Evolutionary conservation across 1,140 invertebrate genomes (phyloP).

Genomic region (Pogonognathellus flavescens): DNA sequence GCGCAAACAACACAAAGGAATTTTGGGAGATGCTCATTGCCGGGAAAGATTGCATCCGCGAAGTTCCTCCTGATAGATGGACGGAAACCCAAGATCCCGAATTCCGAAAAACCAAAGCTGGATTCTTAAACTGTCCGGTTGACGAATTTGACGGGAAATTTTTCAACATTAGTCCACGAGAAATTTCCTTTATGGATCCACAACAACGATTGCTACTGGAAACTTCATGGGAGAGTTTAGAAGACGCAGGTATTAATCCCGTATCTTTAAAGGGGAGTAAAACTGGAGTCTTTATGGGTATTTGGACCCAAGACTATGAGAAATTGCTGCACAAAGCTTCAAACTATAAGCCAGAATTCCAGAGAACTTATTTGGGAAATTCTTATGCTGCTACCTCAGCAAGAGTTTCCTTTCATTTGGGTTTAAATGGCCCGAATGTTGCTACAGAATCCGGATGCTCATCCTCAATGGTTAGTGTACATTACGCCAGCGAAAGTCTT

Average conservation of each 20-base stretch:
- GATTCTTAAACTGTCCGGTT: constrained; percentile 56
- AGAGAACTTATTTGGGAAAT: constrained; percentile 59
- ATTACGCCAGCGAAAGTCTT: constrained; percentile 58
- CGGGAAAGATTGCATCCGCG: constrained; percentile 36
- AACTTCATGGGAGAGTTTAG: constrained; percentile 75
- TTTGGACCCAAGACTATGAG: constrained; percentile 55
- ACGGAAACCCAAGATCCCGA: neutral
- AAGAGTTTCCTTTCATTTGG: constrained; percentile 54
- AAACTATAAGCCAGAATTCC: neutral
- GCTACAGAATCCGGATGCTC: constrained; percentile 60
- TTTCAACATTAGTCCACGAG: constrained; percentile 73
- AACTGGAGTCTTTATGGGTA: constrained; percentile 56
- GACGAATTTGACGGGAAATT: constrained; percentile 72
- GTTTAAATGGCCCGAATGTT: constrained; percentile 58
- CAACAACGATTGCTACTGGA: constrained; percentile 76
- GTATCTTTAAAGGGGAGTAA: constrained; percentile 16
- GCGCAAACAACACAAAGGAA: constrained; percentile 21
- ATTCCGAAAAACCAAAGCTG: constrained; percentile 37
- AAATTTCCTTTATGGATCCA: constrained; percentile 76
- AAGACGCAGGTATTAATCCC: constrained; percentile 69
- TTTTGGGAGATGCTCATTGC: constrained; percentile 46
- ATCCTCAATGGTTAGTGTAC: constrained; percentile 54
- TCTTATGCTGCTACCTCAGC: constrained; percentile 53
- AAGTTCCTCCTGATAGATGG: constrained; percentile 27
- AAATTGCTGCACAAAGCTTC: neutral